Percentiles rank a stretch among this genome's conserved stretches.
Conservation (phyloP, 1,140 invertebrate species). For the Micrasema longulum region DNA sequence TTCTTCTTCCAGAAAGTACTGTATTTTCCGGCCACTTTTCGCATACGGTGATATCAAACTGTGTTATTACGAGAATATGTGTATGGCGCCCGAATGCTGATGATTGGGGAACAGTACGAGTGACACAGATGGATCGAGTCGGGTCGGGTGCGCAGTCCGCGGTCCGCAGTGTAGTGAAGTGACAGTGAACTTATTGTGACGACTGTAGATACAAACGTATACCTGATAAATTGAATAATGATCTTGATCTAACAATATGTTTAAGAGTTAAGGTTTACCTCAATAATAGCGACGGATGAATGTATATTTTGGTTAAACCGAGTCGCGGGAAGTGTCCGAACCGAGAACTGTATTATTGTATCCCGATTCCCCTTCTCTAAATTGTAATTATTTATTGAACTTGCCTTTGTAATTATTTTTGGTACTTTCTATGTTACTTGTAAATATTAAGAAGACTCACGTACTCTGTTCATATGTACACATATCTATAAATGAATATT, state of each 20-base stretch:
- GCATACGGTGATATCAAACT: too few relatives aligned
- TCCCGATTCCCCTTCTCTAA: slow-evolving; percentile 24
- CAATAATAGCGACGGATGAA: too few relatives aligned
- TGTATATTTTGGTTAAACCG: slow-evolving; percentile 33
- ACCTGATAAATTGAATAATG: slow-evolving; percentile 33
- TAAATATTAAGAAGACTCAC: slow-evolving; percentile 47
- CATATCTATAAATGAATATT: slow-evolving; percentile 53
- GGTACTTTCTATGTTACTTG: slow-evolving; percentile 40
- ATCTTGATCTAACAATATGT: slow-evolving; percentile 23
- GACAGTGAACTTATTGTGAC: too few relatives aligned
- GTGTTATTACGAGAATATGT: too few relatives aligned
- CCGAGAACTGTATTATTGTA: neutral
- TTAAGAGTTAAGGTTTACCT: neutral
- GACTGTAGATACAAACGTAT: too few relatives aligned
- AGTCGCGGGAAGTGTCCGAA: neutral
- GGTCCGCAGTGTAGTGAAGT: too few relatives aligned
- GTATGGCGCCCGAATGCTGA: too few relatives aligned
- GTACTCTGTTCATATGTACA: slow-evolving; percentile 50
- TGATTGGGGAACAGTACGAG: too few relatives aligned
- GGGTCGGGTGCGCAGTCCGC: too few relatives aligned
- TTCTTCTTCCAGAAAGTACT: too few relatives aligned
- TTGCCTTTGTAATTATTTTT: slow-evolving; percentile 35
- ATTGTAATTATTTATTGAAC: slow-evolving; percentile 34
- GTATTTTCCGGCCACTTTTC: too few relatives aligned
- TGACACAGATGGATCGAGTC: too few relatives aligned